These are phyloP conservation scores for Bilobella aurantiaca DNA, from an alignment of 1,140 invertebrate genomes.

Conservation along the genomic window DNA sequence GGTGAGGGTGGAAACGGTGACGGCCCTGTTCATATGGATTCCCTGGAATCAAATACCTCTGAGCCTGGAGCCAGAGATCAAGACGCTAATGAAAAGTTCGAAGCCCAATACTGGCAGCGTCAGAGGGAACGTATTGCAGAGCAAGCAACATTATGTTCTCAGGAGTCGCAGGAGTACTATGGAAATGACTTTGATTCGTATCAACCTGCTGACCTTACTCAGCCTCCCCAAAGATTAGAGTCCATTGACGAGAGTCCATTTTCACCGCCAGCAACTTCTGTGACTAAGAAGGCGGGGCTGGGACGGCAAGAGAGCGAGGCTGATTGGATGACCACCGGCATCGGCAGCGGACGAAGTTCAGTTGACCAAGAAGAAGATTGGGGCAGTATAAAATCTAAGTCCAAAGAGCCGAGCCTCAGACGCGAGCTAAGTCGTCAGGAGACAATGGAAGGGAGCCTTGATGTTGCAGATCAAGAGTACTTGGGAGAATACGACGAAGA, in stretches of 20 bases:
- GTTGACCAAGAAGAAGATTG: slow-evolving; percentile 9
- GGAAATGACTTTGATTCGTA: slow-evolving; percentile 29
- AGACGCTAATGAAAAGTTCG: slow-evolving; percentile 31
- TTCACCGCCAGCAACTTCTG: background rate
- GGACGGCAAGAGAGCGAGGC: background rate
- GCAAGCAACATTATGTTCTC: slow-evolving; percentile 21
- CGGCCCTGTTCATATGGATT: slow-evolving; percentile 33
- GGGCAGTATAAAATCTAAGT: slow-evolving; percentile 12
- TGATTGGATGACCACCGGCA: background rate
- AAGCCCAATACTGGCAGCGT: slow-evolving; percentile 35
- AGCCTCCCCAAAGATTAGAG: background rate
- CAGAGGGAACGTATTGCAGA: slow-evolving; percentile 32
- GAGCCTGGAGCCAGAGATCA: slow-evolving; percentile 21
- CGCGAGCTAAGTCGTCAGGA: slow-evolving; percentile 13
- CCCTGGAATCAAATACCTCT: slow-evolving; percentile 32
- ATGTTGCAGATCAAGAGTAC: slow-evolving; percentile 24
- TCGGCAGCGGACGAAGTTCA: background rate
- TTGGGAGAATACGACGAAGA: slow-evolving; percentile 16
- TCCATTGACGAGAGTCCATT: background rate
- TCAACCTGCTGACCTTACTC: background rate
- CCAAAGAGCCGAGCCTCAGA: background rate
- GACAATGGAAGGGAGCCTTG: slow-evolving; percentile 7
- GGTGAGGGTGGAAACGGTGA: background rate
- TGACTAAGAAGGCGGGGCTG: background rate
- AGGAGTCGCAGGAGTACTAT: slow-evolving; percentile 15